Conservation (phyloP, 2,888 invertebrate genomes). For the Vesta saturnalis region DNA sequence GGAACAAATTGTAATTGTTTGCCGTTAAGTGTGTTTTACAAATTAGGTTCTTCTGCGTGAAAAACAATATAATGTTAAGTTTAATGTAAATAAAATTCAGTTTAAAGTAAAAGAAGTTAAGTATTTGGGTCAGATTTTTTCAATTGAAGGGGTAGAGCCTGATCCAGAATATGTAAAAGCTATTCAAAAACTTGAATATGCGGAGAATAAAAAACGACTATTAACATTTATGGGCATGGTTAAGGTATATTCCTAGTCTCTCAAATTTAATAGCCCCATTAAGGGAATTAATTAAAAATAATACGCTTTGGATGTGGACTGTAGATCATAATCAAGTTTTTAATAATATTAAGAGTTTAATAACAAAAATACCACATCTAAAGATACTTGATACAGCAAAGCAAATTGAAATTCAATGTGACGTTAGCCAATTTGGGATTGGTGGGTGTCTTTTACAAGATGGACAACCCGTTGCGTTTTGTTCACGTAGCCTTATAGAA, state of each 20-base stretch:
- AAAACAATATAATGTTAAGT: slow-evolving; percentile 48
- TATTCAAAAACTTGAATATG: slow-evolving; percentile 34
- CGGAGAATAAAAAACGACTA: slow-evolving; percentile 46
- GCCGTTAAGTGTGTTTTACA: too few species aligned
- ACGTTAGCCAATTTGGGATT: slow-evolving; percentile 41
- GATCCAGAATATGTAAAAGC: slow-evolving; percentile 40
- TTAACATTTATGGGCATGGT: slow-evolving; percentile 48
- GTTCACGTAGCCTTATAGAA: slow-evolving; percentile 46
- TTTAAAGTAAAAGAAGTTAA: slow-evolving; percentile 44
- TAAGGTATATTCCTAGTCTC: slow-evolving; percentile 42
- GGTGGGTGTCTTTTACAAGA: slow-evolving; percentile 42
- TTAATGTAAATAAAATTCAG: slow-evolving; percentile 49
- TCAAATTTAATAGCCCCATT: slow-evolving; percentile 36
- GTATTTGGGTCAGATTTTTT: slow-evolving; percentile 47
- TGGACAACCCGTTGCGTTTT: slow-evolving; percentile 44
- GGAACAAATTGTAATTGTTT: too few species aligned
- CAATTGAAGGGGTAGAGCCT: slow-evolving; percentile 35
- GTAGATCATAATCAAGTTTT: slow-evolving; percentile 37
- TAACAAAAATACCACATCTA: slow-evolving; percentile 37
- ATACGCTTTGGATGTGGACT: slow-evolving; percentile 41
- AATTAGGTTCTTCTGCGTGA: too few species aligned
- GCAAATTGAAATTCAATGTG: slow-evolving; percentile 39
- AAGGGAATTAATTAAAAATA: slow-evolving; percentile 44
- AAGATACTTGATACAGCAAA: slow-evolving; percentile 41
- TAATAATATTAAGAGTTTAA: slow-evolving; percentile 42